These are phyloP conservation scores for Drosophila gunungcola DNA, from an alignment of 1,140 invertebrate species.

Conservation along the genomic window DNA sequence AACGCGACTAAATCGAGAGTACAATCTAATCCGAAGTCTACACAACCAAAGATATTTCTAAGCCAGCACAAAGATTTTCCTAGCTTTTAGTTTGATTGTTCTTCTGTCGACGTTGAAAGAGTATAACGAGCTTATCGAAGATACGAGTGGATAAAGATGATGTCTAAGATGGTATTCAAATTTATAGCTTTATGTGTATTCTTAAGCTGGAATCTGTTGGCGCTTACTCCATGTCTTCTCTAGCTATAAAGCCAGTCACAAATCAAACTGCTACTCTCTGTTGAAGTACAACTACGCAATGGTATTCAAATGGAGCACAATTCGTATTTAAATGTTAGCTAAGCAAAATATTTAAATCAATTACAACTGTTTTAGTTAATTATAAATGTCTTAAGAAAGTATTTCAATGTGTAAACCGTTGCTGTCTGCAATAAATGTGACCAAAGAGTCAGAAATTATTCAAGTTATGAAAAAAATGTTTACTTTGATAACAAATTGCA, in stretches of 20 bases:
- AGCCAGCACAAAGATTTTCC: conserved; percentile 59
- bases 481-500: no score
- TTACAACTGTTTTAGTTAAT: conserved; percentile 52
- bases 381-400: conserved; percentile 63
- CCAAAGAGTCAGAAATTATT: conserved; percentile 17
- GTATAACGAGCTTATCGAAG: conserved; percentile 57
- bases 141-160: conserved; percentile 9
- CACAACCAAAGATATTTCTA: conserved; percentile 76
- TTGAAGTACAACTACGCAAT: conserved; percentile 73
- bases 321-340: conserved; percentile 70
- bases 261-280: conserved; percentile 50
- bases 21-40: conserved; percentile 51
- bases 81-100: conserved; percentile 55
- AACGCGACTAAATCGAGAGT: conserved; percentile 76
- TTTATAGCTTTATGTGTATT: conserved; percentile 70
- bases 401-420: conserved; percentile 60
- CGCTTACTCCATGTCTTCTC: conserved; percentile 64
- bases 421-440: conserved; percentile 58
- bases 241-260: conserved; percentile 39
- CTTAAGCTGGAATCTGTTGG: conserved; percentile 33
- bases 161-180: conserved; percentile 45
- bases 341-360: conserved; percentile 59
- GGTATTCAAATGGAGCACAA: conserved; percentile 76
- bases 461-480: background rate
- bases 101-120: conserved; percentile 23